These are phyloP conservation scores for Acanthosepion esculentum DNA, from an alignment of 2,888 invertebrate genomes.

Conservation along the genomic window DNA sequence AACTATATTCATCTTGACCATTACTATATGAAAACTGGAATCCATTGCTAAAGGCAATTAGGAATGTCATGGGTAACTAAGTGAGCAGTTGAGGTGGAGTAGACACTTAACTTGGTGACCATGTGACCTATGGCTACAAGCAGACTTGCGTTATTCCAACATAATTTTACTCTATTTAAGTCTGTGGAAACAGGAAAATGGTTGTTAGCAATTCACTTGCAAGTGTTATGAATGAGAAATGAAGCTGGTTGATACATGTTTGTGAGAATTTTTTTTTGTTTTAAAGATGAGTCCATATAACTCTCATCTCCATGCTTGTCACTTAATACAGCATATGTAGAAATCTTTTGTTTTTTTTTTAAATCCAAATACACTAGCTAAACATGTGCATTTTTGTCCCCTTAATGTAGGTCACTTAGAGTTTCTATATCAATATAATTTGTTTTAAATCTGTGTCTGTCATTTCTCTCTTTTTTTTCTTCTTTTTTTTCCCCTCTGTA, in stretches of 20 bases:
- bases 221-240: background rate
- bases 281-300: background rate
- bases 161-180: background rate
- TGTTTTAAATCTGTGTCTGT: no score
- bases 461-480: no score
- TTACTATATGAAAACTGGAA: background rate
- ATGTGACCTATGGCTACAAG: background rate
- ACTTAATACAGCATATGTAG: no score
- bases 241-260: background rate
- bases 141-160: background rate
- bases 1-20: background rate
- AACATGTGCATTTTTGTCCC: no score
- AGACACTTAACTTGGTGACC: background rate
- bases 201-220: slow-evolving; percentile 12
- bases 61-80: slow-evolving; percentile 23
- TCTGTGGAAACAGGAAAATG: slow-evolving; percentile 9
- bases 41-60: background rate
- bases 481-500: no score
- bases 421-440: no score
- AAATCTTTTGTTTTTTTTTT: no score
- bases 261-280: background rate
- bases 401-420: no score
- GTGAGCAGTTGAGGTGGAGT: background rate
- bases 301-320: background rate
- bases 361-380: no score